Evolutionary conservation across 2,113 vertebrate species (phyloP).

Genomic region (Sebastes schlegelii): DNA sequence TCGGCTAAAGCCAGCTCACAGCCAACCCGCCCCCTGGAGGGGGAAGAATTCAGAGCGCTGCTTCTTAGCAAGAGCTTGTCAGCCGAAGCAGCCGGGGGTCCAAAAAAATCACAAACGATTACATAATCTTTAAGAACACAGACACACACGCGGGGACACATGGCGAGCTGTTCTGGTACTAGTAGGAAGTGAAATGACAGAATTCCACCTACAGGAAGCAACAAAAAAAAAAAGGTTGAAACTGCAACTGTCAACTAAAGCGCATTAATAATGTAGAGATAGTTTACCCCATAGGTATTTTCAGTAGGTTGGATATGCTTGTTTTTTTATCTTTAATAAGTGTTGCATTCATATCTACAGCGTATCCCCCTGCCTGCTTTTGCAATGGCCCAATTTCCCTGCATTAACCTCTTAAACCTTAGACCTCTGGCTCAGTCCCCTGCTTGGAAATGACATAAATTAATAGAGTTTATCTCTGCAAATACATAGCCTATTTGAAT

Average conservation of each 20-base stretch:
- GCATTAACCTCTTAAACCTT: neutral
- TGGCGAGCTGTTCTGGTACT: neutral
- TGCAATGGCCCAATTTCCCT: neutral
- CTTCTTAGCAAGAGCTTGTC: slow-evolving; percentile 54
- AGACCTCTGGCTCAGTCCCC: too few species aligned
- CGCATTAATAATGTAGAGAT: slow-evolving; percentile 2
- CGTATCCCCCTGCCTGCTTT: neutral
- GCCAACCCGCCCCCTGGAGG: slow-evolving; percentile 53
- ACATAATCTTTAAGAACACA: slow-evolving; percentile 45
- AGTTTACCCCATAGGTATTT: neutral
- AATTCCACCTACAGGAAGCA: slow-evolving; percentile 9
- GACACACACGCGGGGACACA: neutral
- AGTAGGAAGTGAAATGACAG: slow-evolving; percentile 8
- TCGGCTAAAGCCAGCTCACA: slow-evolving; percentile 56
- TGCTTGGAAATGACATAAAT: too few species aligned
- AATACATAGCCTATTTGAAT: too few species aligned
- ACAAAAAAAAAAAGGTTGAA: slow-evolving; percentile 16
- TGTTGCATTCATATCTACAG: neutral
- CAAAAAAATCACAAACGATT: slow-evolving; percentile 60
- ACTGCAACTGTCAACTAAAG: slow-evolving; percentile 5
- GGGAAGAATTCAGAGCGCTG: slow-evolving; percentile 44
- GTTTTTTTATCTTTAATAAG: neutral
- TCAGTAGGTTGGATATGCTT: neutral
- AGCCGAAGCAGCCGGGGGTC: slow-evolving; percentile 48
- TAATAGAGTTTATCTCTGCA: too few species aligned